A percentile compares a stretch with the other conserved stretches of the same genome.
These are phyloP conservation scores for Brachyhypopomus occidentalis DNA, from an alignment of 2,113 vertebrate species.

Conservation along the genomic window DNA sequence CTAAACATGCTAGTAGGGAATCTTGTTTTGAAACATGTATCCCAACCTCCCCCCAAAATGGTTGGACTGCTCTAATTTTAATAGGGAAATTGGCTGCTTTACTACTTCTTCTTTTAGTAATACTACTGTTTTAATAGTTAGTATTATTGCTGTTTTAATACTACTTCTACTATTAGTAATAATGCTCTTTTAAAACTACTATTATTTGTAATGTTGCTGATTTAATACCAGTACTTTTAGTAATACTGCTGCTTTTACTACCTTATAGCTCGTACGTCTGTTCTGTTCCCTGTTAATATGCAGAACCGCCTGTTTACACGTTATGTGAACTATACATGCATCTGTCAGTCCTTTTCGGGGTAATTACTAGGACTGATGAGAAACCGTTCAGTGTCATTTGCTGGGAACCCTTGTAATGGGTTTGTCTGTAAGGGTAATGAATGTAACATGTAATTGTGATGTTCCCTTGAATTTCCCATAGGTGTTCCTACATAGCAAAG, in stretches of 20 bases:
- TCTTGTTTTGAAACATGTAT: too few relatives aligned
- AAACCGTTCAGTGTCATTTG: background rate
- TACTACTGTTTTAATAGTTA: too few relatives aligned
- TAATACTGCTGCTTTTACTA: background rate
- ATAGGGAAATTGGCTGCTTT: too few relatives aligned
- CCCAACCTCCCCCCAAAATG: too few relatives aligned
- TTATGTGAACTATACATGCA: background rate
- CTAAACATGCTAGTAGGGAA: too few relatives aligned
- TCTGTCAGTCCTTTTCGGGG: background rate
- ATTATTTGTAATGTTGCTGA: background rate
- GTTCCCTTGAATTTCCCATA: too few relatives aligned
- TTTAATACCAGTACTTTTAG: background rate
- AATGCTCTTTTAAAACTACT: too few relatives aligned
- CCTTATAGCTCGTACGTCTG: background rate
- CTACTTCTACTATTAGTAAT: too few relatives aligned
- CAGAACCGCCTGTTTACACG: background rate
- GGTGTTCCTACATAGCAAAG: too few relatives aligned
- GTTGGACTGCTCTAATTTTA: too few relatives aligned
- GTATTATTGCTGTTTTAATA: too few relatives aligned
- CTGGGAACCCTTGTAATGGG: background rate
- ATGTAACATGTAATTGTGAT: background rate
- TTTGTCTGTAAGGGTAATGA: background rate
- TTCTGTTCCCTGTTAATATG: conserved; percentile 18
- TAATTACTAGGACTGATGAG: conserved; percentile 6
- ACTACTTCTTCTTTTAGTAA: too few relatives aligned